phyloP scores from a whole-genome alignment of 2,797 vertebrate species.

The Diplodus sargus region DNA sequence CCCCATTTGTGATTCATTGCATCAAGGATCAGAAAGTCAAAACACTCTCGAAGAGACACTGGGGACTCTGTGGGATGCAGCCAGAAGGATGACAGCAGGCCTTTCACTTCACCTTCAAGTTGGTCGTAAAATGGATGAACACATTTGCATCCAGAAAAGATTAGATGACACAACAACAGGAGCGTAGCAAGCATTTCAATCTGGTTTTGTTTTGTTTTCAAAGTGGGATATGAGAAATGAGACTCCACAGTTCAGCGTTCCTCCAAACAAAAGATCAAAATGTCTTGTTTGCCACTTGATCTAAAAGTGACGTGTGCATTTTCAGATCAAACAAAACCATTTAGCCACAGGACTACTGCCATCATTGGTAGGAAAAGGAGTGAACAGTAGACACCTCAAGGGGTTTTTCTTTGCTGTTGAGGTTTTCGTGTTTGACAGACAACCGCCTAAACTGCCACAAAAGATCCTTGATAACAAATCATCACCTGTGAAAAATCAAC shows the following conservation, averaged over 20 bases:
- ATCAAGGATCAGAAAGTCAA: neutral
- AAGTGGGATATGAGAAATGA: too few species aligned
- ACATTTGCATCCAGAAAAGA: neutral
- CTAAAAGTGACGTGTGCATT: neutral
- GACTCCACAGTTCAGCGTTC: neutral
- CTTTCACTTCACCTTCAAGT: neutral
- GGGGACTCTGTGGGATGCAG: too few species aligned
- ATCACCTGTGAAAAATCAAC: too few species aligned
- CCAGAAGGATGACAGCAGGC: too few species aligned
- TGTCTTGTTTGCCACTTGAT: neutral
- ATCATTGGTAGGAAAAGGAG: too few species aligned
- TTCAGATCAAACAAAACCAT: neutral
- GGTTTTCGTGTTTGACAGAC: neutral
- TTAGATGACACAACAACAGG: neutral
- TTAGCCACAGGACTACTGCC: too few species aligned
- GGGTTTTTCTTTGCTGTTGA: neutral
- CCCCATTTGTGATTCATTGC: conserved; percentile 8
- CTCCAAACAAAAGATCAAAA: neutral
- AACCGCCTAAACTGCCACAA: neutral
- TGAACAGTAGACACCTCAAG: too few species aligned
- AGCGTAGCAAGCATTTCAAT: neutral
- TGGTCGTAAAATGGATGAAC: neutral
- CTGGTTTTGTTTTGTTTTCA: neutral
- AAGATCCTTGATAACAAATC: too few species aligned
- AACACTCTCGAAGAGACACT: neutral